Conservation (phyloP, 2,113 vertebrate species). For the Cephalopterus ornatus region DNA sequence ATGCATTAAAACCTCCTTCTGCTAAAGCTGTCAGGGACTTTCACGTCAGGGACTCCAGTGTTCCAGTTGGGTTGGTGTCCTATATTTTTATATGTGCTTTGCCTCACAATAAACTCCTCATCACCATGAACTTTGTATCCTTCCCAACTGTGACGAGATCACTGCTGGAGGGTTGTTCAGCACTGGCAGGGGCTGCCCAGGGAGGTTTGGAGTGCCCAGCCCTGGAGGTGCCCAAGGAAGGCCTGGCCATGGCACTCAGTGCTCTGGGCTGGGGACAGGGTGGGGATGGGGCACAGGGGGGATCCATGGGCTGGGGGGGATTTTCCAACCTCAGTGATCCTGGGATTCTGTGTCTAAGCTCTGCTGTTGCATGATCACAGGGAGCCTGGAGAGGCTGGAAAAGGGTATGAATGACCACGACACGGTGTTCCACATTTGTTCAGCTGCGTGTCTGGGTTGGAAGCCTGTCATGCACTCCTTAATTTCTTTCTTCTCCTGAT, state of each 20-base stretch:
- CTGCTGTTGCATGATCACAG: not conserved
- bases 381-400: not conserved
- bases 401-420: not conserved
- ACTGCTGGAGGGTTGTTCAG: not conserved
- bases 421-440: rapidly evolving
- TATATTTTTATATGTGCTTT: not conserved
- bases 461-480: not conserved
- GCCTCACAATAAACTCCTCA: not conserved
- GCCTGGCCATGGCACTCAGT: rapidly evolving
- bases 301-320: rapidly evolving
- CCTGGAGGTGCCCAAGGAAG: not conserved
- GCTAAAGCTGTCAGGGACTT: not conserved
- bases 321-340: not conserved
- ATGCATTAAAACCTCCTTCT: not conserved
- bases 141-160: not conserved
- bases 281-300: rapidly evolving
- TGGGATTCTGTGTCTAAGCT: not conserved
- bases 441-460: not conserved
- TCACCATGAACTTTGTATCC: rapidly evolving
- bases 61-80: not conserved
- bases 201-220: not conserved
- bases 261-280: not conserved
- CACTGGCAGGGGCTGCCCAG: not conserved
- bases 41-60: not conserved
- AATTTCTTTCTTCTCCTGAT: not conserved